These are phyloP conservation scores for Mus pahari DNA, from an alignment of 2,113 vertebrate genomes.

Conservation along the genomic window DNA sequence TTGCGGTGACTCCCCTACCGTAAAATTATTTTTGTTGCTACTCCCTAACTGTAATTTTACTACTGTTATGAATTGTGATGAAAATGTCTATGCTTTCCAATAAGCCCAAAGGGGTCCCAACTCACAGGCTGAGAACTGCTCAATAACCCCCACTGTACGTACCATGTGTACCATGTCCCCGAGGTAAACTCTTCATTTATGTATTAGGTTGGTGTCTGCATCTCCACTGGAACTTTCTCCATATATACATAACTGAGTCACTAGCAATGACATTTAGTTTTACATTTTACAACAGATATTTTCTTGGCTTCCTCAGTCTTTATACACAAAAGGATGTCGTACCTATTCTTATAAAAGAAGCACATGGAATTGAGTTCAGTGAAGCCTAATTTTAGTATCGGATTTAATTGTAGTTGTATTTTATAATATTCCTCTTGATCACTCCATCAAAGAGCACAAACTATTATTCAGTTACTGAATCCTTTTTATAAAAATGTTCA, in stretches of 20 bases:
- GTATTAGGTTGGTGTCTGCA: not conserved
- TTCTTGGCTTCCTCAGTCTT: not conserved
- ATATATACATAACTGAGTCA: not conserved
- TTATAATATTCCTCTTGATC: constrained; percentile 10
- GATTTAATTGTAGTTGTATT: constrained; percentile 1
- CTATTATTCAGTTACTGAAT: not conserved
- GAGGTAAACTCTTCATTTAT: not conserved
- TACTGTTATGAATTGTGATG: not conserved
- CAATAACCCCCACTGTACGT: not conserved
- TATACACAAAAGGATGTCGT: not conserved
- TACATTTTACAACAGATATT: not conserved
- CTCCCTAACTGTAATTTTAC: not conserved
- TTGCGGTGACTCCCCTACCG: not conserved
- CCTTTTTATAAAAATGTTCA: not conserved
- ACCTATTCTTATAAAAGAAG: not conserved
- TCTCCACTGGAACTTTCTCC: not conserved
- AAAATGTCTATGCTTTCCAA: not conserved
- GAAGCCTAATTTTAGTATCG: not conserved
- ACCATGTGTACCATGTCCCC: not conserved
- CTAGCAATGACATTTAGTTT: not conserved
- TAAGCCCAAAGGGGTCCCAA: not conserved
- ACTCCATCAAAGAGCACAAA: constrained; percentile 3
- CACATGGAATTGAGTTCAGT: not conserved
- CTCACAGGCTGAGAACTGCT: not conserved
- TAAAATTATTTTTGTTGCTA: not conserved